These are phyloP conservation scores for Tetragonula clypearis DNA, from an alignment of 1,140 invertebrate genomes.

Conservation along the genomic window DNA sequence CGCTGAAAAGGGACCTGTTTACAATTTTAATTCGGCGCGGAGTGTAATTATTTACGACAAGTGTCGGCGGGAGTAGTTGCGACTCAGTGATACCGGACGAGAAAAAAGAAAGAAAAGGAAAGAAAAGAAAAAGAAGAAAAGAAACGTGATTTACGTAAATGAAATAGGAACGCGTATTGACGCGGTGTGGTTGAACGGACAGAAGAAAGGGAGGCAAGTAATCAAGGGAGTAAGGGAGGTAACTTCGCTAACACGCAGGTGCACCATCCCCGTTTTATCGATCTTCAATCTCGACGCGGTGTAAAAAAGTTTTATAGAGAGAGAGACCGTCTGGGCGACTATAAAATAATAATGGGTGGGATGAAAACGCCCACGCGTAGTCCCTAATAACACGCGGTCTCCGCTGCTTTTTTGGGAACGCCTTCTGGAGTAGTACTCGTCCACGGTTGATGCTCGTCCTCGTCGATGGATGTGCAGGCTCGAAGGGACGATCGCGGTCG, in stretches of 20 bases:
- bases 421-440: slow-evolving; percentile 29
- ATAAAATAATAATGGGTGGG: slow-evolving; percentile 63
- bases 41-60: slow-evolving; percentile 44
- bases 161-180: slow-evolving; percentile 19
- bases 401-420: slow-evolving; percentile 55
- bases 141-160: slow-evolving; percentile 35
- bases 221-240: too few species aligned
- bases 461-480: slow-evolving; percentile 18
- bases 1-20: neutral
- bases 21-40: neutral
- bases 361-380: slow-evolving; percentile 42
- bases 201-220: neutral
- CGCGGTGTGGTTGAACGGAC: neutral
- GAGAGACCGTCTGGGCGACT: slow-evolving; percentile 17
- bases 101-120: neutral
- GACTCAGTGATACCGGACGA: neutral
- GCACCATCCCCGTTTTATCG: slow-evolving; percentile 52
- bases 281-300: slow-evolving; percentile 31
- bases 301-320: slow-evolving; percentile 1
- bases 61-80: neutral
- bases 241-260: slow-evolving; percentile 24
- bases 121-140: too few species aligned
- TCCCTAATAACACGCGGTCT: slow-evolving; percentile 49
- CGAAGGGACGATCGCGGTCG: slow-evolving; percentile 21
- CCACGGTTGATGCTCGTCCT: neutral